Conservation (phyloP, 2,888 invertebrate species). For the Pemphredon lugubris region DNA sequence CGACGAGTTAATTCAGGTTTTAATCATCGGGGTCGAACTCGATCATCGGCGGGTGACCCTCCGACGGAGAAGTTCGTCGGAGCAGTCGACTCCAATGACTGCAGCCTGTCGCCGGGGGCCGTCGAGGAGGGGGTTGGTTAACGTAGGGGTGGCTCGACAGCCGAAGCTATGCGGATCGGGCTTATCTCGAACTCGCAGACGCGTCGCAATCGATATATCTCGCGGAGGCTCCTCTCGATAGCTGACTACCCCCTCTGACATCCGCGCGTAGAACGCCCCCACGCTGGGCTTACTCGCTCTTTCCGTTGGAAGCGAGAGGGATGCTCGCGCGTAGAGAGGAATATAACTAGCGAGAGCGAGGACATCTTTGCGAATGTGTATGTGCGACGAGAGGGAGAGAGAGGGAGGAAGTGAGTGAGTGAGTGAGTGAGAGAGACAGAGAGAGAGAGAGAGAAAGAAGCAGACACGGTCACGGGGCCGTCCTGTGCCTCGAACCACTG, state of each 20-base stretch:
- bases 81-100: not conserved
- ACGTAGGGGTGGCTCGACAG: constrained; percentile 64
- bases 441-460: constrained; percentile 38
- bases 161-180: constrained; percentile 75
- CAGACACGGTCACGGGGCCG: constrained; percentile 24
- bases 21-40: constrained; percentile 13
- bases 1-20: constrained; percentile 20
- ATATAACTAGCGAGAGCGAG: constrained; percentile 29
- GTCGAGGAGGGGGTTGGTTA: constrained; percentile 33
- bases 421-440: constrained; percentile 33
- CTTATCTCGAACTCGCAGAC: constrained; percentile 80
- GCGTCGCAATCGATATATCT: constrained; percentile 81
- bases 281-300: constrained; percentile 39
- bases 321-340: not conserved
- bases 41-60: not conserved
- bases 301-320: constrained; percentile 26
- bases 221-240: constrained; percentile 75
- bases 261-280: constrained; percentile 39
- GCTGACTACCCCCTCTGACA: constrained; percentile 48
- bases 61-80: constrained; percentile 7
- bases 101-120: not conserved
- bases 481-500: constrained; percentile 60
- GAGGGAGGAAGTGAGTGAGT: too few species aligned
- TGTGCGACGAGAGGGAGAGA: too few species aligned
- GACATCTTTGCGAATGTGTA: constrained; percentile 31